Evolutionary conservation across 2,888 invertebrate species (phyloP), one percentile per base, ranked within the genome.

Genomic region (Microchrysa polita): DNA sequence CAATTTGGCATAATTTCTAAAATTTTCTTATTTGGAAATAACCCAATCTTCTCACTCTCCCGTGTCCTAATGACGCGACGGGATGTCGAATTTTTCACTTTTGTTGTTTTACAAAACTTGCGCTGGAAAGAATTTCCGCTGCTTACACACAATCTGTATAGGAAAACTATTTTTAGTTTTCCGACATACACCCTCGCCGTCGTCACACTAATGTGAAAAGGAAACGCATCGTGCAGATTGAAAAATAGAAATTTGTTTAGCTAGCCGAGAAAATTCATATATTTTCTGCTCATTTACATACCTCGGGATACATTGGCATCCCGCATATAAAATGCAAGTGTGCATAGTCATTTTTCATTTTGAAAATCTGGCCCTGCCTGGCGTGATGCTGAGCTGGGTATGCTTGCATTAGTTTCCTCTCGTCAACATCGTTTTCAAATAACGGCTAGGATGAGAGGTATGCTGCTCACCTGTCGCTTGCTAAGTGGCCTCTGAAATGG

Each of bases 401-500:
- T n/a, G n/a, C n/a, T n/a, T n/a, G n/a, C n/a, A n/a, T n/a, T n/a
- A 34, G 27, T 34, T 34, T 34, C n/a, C n/a, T n/a, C n/a, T 34
- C 7, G 27, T 34, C 27, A 34, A 34, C 27, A 34, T 34, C 16
- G 12, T 48, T 12, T 48, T 48, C 48, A n/a, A 12, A n/a, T 48
- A 4, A 48, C 14, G 10, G 48, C n/a, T n/a, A n/a, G n/a, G n/a
- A n/a, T n/a, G n/a, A n/a, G n/a, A n/a, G n/a, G n/a, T n/a, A n/a
- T n/a, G n/a, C n/a, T n/a, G 48, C 12, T 48, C 48, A 48, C 48
- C 48, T 48, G 48, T 48, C 48, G 48, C n/a, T n/a, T n/a, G n/a
- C 48, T 48, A 48, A 48, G 48, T 48, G 48, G 48, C 48, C 4
- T n/a, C n/a, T 48, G 48, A 12, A 34, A 34, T 34, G 27, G n/a